Base-by-base conservation (phyloP, 2,888 invertebrate genomes). In the Phaedon cochleariae region DNA sequence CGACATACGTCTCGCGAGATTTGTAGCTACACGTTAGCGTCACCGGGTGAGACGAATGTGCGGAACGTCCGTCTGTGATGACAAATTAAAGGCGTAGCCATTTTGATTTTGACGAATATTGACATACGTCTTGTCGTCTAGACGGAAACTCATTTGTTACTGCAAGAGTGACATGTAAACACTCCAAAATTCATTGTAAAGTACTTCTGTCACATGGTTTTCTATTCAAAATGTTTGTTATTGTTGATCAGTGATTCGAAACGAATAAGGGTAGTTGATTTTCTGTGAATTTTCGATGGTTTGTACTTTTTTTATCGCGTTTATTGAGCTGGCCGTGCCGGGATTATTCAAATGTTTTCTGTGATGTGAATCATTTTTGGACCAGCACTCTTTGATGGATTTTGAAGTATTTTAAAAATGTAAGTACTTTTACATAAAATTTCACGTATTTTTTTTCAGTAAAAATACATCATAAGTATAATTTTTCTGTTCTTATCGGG, bases 41-140 rank as follows among this genome's bases (percentile, higher is more conserved):
- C 29, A 61, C 65, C 45, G 66, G 57, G 64, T 70, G 60, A 66
- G 69, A 65, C 59, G 59, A 55, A 58, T 53, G 59, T 26, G 12
- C 17, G 5, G 18, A 74, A 75, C 74, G 65, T 70, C 63, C 68
- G 79, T 81, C 81, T 46, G n/a, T 65, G 74, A 67, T 82, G 49
- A 73, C 64, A 66, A 76, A 77, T 77, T 79, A 82, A 81, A 84
- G 88, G 88, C 88, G 89, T 89, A 89, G 89, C 89, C 89, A 89
- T 89, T 88, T 89, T 89, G 88, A 87, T 82, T 82, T 89, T 89
- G 89, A 89, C 89, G 89, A 89, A 89, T 89, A 89, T 89, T 89
- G 89, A 89, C 89, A 89, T 88, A 88, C 83, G 84, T 84, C 84
- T 82, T 78, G 78, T 71, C 74, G 84, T 84, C 84, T 84, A 84